These are phyloP conservation scores for Phania funesta DNA, from an alignment of 2,888 invertebrate genomes.

Conservation along the genomic window DNA sequence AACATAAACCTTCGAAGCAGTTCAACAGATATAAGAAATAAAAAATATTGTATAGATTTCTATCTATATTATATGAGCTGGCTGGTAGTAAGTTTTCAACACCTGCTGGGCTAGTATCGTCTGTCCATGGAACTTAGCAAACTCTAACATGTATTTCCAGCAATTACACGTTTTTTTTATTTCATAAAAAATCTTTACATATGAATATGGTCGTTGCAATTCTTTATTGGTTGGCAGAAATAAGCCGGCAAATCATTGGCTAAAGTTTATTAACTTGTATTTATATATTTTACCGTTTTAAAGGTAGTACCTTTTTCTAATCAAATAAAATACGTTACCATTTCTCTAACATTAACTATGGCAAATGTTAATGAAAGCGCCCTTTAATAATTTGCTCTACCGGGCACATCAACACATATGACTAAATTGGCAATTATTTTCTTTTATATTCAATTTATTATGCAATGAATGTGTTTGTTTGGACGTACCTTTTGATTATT, in stretches of 20 bases:
- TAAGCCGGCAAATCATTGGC: conserved; percentile 9
- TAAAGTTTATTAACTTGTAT: conserved; percentile 47
- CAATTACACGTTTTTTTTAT: conserved; percentile 48
- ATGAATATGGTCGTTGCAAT: conserved; percentile 15
- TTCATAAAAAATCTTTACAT: neutral
- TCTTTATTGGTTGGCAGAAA: neutral
- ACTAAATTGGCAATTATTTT: conserved; percentile 26
- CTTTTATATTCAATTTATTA: conserved; percentile 3
- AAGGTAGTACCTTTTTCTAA: conserved; percentile 1
- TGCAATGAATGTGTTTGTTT: neutral
- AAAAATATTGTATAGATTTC: conserved; percentile 48
- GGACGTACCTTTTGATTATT: conserved; percentile 36
- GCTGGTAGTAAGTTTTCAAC: conserved; percentile 53
- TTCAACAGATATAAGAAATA: neutral
- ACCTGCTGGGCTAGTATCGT: conserved; percentile 60
- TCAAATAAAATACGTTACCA: neutral
- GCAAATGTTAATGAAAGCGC: conserved; percentile 63
- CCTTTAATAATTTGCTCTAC: conserved; percentile 58
- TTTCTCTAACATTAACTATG: conserved; percentile 6
- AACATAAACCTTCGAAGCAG: conserved; percentile 9
- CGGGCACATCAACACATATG: neutral
- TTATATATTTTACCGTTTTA: neutral
- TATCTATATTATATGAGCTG: conserved; percentile 30
- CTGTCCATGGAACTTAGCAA: neutral
- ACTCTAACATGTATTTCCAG: conserved; percentile 26